These are phyloP conservation scores for Platycnemis pennipes DNA, from an alignment of 2,888 invertebrate genomes.

Conservation along the genomic window DNA sequence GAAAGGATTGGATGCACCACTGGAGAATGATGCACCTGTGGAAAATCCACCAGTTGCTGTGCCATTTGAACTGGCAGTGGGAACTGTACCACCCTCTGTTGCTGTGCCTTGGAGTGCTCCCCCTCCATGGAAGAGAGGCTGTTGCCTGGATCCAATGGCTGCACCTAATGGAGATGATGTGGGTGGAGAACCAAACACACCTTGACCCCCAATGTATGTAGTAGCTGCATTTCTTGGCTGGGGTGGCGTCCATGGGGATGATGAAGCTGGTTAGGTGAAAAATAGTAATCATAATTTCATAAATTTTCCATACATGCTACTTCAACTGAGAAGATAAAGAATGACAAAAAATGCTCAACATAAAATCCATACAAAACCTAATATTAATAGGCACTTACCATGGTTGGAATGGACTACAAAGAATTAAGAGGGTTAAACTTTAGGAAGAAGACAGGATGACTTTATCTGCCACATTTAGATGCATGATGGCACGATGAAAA, in stretches of 20 bases:
- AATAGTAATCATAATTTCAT: too few relatives aligned
- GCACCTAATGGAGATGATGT: conserved; percentile 66
- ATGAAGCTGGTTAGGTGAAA: conserved; percentile 68
- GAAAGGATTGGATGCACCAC: conserved; percentile 72
- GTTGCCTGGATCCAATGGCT: neutral
- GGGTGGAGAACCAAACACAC: conserved; percentile 70
- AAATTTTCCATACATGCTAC: too few relatives aligned
- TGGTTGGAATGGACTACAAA: too few relatives aligned
- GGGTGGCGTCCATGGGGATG: conserved; percentile 36
- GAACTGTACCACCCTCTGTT: conserved; percentile 61
- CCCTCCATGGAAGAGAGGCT: conserved; percentile 6
- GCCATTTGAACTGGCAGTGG: conserved; percentile 37
- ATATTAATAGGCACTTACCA: too few relatives aligned
- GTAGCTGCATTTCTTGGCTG: conserved; percentile 68
- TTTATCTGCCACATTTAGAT: too few relatives aligned
- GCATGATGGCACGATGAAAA: too few relatives aligned
- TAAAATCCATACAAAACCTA: too few relatives aligned
- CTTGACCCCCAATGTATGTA: neutral
- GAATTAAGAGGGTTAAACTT: too few relatives aligned
- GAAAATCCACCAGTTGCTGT: conserved; percentile 60
- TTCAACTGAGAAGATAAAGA: too few relatives aligned
- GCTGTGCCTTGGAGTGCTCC: neutral
- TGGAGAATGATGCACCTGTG: conserved; percentile 63
- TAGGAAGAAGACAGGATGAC: too few relatives aligned
- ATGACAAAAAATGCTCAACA: too few relatives aligned